Evolutionary conservation across 2,797 vertebrate species (phyloP), one percentile per base, ranked within the genome.

Genomic region (Tamandua tetradactyla): DNA sequence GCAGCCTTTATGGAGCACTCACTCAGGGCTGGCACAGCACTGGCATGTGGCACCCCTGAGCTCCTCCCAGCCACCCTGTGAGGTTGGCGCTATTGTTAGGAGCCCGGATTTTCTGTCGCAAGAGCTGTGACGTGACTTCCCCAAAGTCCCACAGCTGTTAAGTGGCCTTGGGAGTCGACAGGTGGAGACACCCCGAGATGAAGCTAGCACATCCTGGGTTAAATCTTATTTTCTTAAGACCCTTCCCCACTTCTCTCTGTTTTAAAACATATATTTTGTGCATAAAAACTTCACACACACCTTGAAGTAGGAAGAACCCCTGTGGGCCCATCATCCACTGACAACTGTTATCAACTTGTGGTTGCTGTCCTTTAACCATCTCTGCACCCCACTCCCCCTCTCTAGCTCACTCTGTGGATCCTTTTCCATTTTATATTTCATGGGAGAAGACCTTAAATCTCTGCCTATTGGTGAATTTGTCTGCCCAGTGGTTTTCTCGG

Each of bases 311-410:
- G 59, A 20, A 37, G 17, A 62, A 9, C 78, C 25, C 40, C 23
- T 47, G 0, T 20, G 32, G 30, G 3, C 47, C 17, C 25, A 8
- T 15, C 23, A 3, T 32, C 59, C 0, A 0, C 59, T 59, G 44
- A 35, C 0, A 47, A 12, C 47, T 7, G 4, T 13, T 25, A 5
- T 89, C 14, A 59, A 42, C 59, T 37, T 20, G 25, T 14, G 27
- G 76, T 61, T 22, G 14, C 32, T n/a, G n/a, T n/a, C n/a, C n/a
- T n/a, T n/a, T n/a, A n/a, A n/a, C n/a, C n/a, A n/a, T n/a, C n/a
- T n/a, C n/a, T n/a, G n/a, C n/a, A n/a, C n/a, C n/a, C n/a, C n/a
- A n/a, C n/a, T n/a, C n/a, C n/a, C n/a, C n/a, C n/a, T n/a, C n/a
- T n/a, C n/a, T 69, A 32, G 71, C 18, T 75, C n/a, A 62, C 0